Evolutionary conservation across 2,888 invertebrate species (phyloP).

Genomic region (Acronicta psi): DNA sequence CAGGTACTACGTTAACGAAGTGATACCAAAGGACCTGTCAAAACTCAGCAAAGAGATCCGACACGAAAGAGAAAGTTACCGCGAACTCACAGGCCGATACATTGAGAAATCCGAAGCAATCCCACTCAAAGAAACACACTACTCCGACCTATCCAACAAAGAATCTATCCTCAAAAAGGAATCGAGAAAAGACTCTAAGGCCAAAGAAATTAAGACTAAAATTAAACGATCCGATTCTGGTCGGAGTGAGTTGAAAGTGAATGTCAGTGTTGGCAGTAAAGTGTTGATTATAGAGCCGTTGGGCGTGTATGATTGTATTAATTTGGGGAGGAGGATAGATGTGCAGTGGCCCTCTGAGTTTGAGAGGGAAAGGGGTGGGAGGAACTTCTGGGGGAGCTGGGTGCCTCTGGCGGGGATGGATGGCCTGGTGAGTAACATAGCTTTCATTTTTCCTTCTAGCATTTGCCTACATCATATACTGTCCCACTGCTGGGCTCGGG

Average conservation of each 20-base stretch:
- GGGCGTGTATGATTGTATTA: conserved; percentile 96
- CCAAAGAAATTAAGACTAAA: conserved; percentile 81
- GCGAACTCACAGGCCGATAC: conserved; percentile 84
- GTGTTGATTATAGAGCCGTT: conserved; percentile 83
- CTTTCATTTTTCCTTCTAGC: no score
- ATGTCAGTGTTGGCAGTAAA: conserved; percentile 83
- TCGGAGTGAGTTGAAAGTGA: conserved; percentile 77
- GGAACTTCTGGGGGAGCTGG: conserved; percentile 96
- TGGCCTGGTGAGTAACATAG: conserved; percentile 90
- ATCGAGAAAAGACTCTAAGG: conserved; percentile 73
- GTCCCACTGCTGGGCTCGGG: no score
- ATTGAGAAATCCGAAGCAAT: conserved; percentile 80
- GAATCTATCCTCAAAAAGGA: conserved; percentile 75
- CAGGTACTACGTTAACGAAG: conserved; percentile 83
- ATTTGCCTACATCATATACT: no score
- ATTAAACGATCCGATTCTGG: conserved; percentile 83
- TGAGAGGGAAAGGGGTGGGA: conserved; percentile 95
- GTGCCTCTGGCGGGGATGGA: conserved; percentile 97
- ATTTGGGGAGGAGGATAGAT: conserved; percentile 96
- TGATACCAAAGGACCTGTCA: conserved; percentile 83
- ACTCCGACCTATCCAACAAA: conserved; percentile 77
- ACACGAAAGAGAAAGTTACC: conserved; percentile 84
- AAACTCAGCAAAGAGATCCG: conserved; percentile 85
- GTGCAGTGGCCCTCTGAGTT: conserved; percentile 98
- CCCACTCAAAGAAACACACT: conserved; percentile 76